phyloP scores from a whole-genome alignment of 2,797 vertebrate species.

The Acrossocheilus fasciatus region DNA sequence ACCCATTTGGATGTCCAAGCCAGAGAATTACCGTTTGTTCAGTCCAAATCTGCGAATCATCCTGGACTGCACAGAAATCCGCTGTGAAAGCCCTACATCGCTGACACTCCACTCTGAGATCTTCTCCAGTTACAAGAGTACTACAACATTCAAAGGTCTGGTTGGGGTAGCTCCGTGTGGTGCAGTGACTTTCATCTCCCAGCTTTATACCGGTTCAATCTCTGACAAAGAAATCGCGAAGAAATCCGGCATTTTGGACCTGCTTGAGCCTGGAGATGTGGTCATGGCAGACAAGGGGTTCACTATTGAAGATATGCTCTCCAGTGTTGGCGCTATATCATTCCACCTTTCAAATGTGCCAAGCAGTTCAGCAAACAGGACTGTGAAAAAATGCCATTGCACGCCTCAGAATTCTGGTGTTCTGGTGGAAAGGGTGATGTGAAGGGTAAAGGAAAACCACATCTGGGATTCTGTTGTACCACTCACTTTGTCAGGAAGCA shows the following conservation, averaged over 20 bases:
- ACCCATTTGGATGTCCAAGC: not conserved
- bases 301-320: constrained; percentile 10
- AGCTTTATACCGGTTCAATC: constrained; percentile 40
- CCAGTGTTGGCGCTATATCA: constrained; percentile 6
- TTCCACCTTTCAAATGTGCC: constrained; percentile 11
- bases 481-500: not conserved
- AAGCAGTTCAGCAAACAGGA: constrained; percentile 16
- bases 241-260: not conserved
- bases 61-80: not conserved
- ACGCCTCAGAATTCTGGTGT: not conserved
- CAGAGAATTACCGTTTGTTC: too few species aligned
- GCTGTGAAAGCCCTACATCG: not conserved
- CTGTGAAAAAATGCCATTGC: constrained; percentile 17
- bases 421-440: too few species aligned
- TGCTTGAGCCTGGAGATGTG: constrained; percentile 25
- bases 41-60: not conserved
- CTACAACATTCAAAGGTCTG: constrained; percentile 50
- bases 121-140: constrained; percentile 42
- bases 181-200: constrained; percentile 43
- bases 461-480: constrained; percentile 1
- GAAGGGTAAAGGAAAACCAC: constrained; percentile 1
- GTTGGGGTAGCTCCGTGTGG: constrained; percentile 6
- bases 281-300: constrained; percentile 40
- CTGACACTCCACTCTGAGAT: not conserved
- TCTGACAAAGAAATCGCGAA: constrained; percentile 43